Evolutionary conservation across 2,888 invertebrate genomes (phyloP), one percentile per base, ranked within the genome.

Genomic region (Steinernema carpocapsae): DNA sequence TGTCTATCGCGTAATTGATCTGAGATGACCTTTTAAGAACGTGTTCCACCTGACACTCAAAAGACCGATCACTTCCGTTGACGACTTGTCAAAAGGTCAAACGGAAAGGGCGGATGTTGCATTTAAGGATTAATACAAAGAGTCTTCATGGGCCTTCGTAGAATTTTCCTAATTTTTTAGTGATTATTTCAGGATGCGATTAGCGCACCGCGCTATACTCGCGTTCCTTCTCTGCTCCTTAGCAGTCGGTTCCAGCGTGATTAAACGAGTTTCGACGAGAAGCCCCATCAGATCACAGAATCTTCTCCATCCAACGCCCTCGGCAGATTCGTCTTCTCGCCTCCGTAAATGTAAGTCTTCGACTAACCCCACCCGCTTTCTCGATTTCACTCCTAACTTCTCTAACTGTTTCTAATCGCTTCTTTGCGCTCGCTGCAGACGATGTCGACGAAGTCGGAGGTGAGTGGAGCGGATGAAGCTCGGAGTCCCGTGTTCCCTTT

Each of bases 291-390:
- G 4, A 24, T 26, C 56, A 19, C 10, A 22, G 14, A 24, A 7
- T 4, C 4, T 4, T 3, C 3, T 14, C 24, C 14, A 4, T 56
- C 56, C 64, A 1, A 6, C 64, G 64, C 64, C 7, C 10, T 17
- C 64, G 29, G 29, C 24, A 26, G 17, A n/a, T n/a, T n/a, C n/a
- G n/a, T n/a, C n/a, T n/a, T n/a, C n/a, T n/a, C n/a, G n/a, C n/a
- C n/a, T n/a, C n/a, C n/a, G 37, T 14, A 64, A 64, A 64, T 64
- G 64, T 64, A 64, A 64, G 64, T 64, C 14, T 14, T 48, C 19
- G 32, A 10, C 37, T 37, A 32, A 22, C 64, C 17, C 24, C 24
- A 4, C 37, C 64, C 32, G 64, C 32, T 32, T n/a, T 64, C 64
- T 64, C 37, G 37, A 10, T 37, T 37, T 37, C 37, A 37, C 37